Base-by-base conservation (phyloP, 53 echinoderm and acorn worm genomes). In the Patiria pectinifera region DNA sequence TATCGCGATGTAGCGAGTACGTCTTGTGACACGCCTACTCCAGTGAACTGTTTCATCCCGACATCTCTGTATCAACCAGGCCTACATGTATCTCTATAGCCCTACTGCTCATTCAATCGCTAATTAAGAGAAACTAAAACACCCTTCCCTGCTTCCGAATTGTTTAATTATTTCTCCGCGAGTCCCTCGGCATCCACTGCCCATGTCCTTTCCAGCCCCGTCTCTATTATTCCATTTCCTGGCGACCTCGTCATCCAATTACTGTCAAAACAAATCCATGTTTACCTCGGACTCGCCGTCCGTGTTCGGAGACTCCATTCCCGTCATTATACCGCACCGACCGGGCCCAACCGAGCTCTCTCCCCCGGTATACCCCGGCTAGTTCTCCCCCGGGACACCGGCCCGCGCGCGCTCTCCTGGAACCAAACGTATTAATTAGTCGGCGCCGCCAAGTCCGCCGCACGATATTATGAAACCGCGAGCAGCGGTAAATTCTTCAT, bases 361-460 rank as follows among this genome's bases (percentile, higher is more conserved):
- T n/a, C 22, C 24, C 22, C 43, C 62, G n/a, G 25, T 26, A 11
- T 72, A n/a, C 74, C 43, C 49, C n/a, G 59, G 44, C 58, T 23
- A 15, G 43, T 21, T 19, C 10, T 21, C 89, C 89, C 80, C 7
- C 6, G 45, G 62, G 78, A 62, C 23, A 35, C 62, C 14, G 14
- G 11, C 43, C 59, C 79, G 80, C 62, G 78, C 80, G 59, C 89
- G 86, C 86, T 86, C 22, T 45, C 48, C 70, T 86, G 86, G 86
- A 86, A 86, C 86, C 86, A 74, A 53, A 86, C 86, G 86, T 86
- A 86, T 86, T 86, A 86, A 86, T 86, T 86, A 86, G 74, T 48
- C 72, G 86, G 86, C 86, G 86, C 86, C 86, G 48, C 6, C 22
- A 72, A 62, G 75, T 86, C 86, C 72, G 49, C 21, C 70, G 71